These are phyloP conservation scores for Accipiter cooperii DNA, from an alignment of 2,113 vertebrate genomes.

Conservation along the genomic window DNA sequence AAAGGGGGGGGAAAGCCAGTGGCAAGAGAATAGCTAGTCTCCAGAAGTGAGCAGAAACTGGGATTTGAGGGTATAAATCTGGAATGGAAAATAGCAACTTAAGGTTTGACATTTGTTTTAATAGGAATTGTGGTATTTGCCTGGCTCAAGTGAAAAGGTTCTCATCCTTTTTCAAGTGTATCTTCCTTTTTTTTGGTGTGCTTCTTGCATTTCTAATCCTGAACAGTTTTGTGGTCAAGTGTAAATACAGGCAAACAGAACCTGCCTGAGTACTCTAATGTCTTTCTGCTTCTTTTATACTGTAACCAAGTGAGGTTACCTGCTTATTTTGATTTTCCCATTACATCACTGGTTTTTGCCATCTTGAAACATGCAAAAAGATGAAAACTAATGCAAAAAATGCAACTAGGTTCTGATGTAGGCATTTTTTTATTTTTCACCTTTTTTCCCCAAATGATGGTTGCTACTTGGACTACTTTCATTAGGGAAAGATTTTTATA, in stretches of 20 bases:
- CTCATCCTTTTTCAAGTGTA: neutral
- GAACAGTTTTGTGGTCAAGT: neutral
- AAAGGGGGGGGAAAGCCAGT: too few relatives aligned
- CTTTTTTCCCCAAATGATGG: fast-evolving
- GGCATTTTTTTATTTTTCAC: neutral
- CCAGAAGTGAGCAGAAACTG: neutral
- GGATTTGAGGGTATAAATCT: neutral
- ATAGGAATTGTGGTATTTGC: neutral
- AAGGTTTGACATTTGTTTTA: neutral
- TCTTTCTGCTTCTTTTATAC: neutral
- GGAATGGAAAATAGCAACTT: neutral
- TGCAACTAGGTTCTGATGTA: neutral
- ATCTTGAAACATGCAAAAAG: neutral
- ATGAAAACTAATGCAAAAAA: neutral
- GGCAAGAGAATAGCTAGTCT: neutral
- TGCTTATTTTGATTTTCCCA: neutral
- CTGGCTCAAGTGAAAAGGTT: neutral
- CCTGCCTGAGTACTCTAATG: neutral
- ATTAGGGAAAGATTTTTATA: neutral
- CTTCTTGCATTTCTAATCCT: neutral
- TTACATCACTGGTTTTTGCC: neutral
- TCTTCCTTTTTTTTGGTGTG: neutral
- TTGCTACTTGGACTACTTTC: neutral
- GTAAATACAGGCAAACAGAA: neutral
- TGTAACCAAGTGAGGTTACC: neutral